Conservation (phyloP, 2,888 invertebrate species). For the Nebria salina region DNA sequence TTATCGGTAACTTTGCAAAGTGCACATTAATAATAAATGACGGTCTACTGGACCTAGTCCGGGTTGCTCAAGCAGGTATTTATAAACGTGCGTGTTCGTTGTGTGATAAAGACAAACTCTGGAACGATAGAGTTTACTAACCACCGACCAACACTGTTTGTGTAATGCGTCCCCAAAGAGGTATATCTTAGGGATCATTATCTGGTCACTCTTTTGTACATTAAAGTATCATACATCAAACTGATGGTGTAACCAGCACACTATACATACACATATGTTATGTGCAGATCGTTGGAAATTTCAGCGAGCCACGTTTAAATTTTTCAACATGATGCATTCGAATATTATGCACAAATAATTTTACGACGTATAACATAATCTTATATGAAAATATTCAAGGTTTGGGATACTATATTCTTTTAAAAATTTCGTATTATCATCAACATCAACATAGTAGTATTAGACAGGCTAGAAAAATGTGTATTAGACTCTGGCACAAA, state of each 20-base stretch:
- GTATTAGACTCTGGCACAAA: too few relatives aligned
- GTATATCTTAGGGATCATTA: conserved; percentile 43
- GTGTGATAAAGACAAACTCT: conserved; percentile 6
- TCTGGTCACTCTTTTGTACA: conserved; percentile 44
- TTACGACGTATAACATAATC: not conserved
- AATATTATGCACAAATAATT: conserved; percentile 24
- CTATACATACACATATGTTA: not conserved
- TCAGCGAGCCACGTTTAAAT: not conserved
- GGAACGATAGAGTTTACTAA: not conserved
- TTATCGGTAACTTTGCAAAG: not conserved
- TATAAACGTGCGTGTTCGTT: conserved; percentile 1
- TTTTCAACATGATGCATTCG: conserved; percentile 35
- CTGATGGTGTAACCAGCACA: conserved; percentile 29
- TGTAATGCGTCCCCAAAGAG: conserved; percentile 40
- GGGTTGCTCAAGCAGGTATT: not conserved
- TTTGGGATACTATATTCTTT: not conserved
- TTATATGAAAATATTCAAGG: not conserved
- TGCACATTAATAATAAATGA: not conserved
- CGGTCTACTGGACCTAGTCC: not conserved
- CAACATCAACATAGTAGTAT: too few relatives aligned
- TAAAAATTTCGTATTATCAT: not conserved
- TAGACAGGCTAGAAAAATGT: too few relatives aligned
- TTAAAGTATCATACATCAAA: conserved; percentile 42
- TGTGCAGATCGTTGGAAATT: not conserved
- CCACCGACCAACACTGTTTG: not conserved